Base-by-base conservation (phyloP, 92 coral and sea anemone species). In the Galaxea fascicularis region DNA sequence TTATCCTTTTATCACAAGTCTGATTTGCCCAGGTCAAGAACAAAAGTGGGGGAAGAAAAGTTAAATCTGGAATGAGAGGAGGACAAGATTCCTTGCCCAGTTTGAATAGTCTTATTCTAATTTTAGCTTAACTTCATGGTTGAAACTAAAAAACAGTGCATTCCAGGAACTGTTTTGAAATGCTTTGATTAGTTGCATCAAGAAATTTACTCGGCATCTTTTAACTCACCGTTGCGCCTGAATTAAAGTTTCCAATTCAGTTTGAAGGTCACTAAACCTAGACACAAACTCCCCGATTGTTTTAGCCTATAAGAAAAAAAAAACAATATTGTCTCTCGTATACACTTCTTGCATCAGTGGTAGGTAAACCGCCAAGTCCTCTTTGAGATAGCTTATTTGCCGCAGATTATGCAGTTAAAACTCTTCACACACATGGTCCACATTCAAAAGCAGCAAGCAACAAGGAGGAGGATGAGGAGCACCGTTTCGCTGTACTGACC, bases 231-330 rank as follows among this genome's bases (percentile, higher is more conserved):
- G 82, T 31, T 94, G 98, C 8, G 95, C 96, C 47, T 92, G 92
- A 25, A 95, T 90, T n/a, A 96, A 79, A 26, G 87, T 85, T 72
- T 88, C 77, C 65, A 96, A 82, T 67, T 96, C 98, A 3, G 85
- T 80, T 58, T 96, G 95, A 49, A 96, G 98, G 27, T 90, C 98
- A 12, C 89, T 87, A 31, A 92, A 83, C 77, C 94, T 93, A 47
- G 98, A 96, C 26, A 96, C 98, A 85, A 96, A 96, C 41, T 94
- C 96, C 24, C 87, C 95, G 46, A 96, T 95, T n/a, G 98, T 92
- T 59, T 81, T 89, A 15, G 98, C 89, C 98, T 96, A 73, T 31
- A 68, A 83, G 26, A 17, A 71, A 7, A 12, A 71, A 46, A 4
- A 25, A 5, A 35, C 16, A 6, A 31, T 49, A 35, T 35, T 6